phyloP scores from a whole-genome alignment of 1,140 invertebrate species.

The Cherax quadricarinatus region DNA sequence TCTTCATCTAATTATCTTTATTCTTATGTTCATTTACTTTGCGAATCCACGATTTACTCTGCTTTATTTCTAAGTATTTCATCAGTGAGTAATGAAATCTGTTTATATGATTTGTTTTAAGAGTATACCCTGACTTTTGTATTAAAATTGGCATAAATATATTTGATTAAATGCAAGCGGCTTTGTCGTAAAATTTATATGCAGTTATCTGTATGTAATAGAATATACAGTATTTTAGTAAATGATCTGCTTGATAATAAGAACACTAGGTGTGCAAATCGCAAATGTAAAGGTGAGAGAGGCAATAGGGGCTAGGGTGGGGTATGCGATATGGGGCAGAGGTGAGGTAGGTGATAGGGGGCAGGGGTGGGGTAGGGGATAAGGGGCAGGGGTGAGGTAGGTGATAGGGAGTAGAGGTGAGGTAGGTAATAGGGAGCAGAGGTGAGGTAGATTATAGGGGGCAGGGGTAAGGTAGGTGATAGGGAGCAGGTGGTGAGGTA shows the following conservation, averaged over 20 bases:
- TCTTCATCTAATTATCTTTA: not conserved
- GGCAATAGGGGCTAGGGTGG: not conserved
- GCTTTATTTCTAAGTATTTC: not conserved
- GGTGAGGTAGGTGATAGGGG: no score
- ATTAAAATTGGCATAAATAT: not conserved
- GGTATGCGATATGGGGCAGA: no score
- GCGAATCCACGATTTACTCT: not conserved
- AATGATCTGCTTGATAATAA: no score
- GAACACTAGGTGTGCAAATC: not conserved
- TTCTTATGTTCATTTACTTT: not conserved
- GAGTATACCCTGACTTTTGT: not conserved
- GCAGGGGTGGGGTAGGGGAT: no score
- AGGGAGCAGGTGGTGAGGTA: no score
- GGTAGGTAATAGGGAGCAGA: no score
- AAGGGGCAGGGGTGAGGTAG: no score
- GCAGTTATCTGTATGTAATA: no score
- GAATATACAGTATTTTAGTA: no score
- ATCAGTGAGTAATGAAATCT: not conserved
- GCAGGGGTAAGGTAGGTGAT: no score
- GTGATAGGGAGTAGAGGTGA: no score
- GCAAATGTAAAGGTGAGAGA: not conserved
- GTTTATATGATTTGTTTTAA: not conserved
- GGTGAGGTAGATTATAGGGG: no score
- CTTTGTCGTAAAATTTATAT: not conserved
- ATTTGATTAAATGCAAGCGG: not conserved